Conservation (phyloP, 2,113 vertebrate genomes). For the Peromyscus maniculatus region DNA sequence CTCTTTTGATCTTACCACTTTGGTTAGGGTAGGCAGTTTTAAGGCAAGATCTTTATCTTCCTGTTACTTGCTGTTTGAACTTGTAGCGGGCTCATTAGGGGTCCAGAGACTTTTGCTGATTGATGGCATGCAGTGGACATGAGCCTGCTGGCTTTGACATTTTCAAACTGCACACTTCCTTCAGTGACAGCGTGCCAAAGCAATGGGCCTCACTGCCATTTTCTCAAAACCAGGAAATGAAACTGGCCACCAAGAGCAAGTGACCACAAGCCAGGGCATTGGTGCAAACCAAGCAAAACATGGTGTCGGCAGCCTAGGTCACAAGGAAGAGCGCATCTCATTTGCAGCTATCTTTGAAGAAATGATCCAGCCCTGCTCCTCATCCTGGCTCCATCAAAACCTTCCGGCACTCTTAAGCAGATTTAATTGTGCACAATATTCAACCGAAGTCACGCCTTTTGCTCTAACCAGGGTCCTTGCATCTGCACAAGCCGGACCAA, state of each 20-base stretch:
- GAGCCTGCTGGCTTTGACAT: constrained; percentile 74
- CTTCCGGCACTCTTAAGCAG: background rate
- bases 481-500: too few species aligned
- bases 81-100: background rate
- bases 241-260: constrained; percentile 80
- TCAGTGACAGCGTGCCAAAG: constrained; percentile 65
- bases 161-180: constrained; percentile 79
- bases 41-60: constrained; percentile 56
- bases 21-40: constrained; percentile 15
- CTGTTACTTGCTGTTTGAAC: background rate
- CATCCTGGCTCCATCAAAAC: background rate
- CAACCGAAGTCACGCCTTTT: background rate
- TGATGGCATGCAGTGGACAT: constrained; percentile 52
- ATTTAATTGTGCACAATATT: background rate
- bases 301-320: background rate
- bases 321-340: background rate
- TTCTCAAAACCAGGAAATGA: constrained; percentile 82
- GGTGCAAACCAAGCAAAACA: constrained; percentile 80
- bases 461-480: too few species aligned
- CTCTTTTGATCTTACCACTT: constrained; percentile 55
- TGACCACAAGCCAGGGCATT: constrained; percentile 72
- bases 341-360: background rate
- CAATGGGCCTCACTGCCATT: constrained; percentile 70
- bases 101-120: constrained; percentile 34
- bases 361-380: background rate